Evolutionary conservation across 2,888 invertebrate genomes (phyloP).

Genomic region (Myopa tessellatipennis): DNA sequence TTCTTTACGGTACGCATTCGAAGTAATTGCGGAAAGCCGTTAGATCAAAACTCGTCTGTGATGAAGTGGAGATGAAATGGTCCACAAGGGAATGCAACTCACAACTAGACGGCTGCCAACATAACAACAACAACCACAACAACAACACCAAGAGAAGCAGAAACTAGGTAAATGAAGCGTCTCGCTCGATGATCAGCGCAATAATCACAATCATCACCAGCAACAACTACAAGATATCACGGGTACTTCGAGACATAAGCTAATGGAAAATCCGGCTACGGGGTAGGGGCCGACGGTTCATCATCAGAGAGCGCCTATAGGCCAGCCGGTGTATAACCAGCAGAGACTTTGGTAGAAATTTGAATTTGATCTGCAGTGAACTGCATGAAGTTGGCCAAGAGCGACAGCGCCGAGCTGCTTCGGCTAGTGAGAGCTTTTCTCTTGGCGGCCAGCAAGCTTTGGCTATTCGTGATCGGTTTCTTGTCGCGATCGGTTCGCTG

Average conservation of each 20-base stretch:
- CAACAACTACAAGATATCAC: neutral
- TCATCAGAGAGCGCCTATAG: neutral
- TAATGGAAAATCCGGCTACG: neutral
- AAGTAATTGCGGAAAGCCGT: constrained; percentile 22
- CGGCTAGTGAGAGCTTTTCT: constrained; percentile 42
- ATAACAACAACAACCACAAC: neutral
- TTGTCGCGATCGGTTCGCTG: constrained; percentile 65
- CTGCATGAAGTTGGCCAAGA: constrained; percentile 41
- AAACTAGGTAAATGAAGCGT: constrained; percentile 35
- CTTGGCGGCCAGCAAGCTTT: constrained; percentile 43
- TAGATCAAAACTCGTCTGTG: constrained; percentile 19
- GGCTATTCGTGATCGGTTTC: constrained; percentile 66
- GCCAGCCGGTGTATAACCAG: neutral
- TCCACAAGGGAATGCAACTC: neutral
- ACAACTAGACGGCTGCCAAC: neutral
- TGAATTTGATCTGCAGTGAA: constrained; percentile 24
- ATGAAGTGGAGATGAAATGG: neutral
- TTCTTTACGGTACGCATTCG: neutral
- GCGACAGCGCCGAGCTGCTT: neutral
- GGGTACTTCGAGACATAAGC: neutral
- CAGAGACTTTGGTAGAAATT: neutral
- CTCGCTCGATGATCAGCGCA: neutral
- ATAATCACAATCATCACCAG: neutral
- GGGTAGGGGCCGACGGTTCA: neutral
- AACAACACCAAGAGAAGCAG: neutral